These are phyloP conservation scores for Lasioglossum lativentre DNA, from an alignment of 2,888 invertebrate species.

Conservation along the genomic window DNA sequence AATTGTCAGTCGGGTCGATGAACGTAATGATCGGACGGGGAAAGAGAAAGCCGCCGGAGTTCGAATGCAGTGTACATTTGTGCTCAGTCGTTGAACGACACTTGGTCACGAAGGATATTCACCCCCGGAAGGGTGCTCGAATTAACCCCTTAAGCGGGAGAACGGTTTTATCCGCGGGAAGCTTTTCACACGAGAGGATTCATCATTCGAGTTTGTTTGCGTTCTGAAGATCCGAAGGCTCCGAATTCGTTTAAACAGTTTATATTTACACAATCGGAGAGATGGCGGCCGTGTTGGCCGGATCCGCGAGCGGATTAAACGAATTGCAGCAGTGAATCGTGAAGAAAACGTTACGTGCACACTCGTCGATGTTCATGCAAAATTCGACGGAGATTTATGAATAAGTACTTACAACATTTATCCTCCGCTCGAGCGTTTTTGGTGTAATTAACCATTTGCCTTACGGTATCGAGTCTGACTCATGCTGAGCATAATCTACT, in stretches of 20 bases:
- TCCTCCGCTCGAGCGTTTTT: too few species aligned
- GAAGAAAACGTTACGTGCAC: neutral
- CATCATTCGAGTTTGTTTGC: constrained; percentile 23
- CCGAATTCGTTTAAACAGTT: constrained; percentile 14
- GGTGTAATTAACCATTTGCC: too few species aligned
- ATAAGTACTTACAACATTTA: neutral
- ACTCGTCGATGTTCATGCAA: neutral
- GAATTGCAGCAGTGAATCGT: neutral
- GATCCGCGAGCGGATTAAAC: constrained; percentile 1
- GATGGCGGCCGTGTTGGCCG: neutral
- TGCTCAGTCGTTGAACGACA: constrained; percentile 40
- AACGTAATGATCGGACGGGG: neutral
- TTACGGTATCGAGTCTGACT: too few species aligned
- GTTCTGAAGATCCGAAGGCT: neutral
- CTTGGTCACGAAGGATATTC: constrained; percentile 42
- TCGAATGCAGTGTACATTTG: constrained; percentile 39
- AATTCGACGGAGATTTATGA: neutral
- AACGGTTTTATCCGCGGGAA: constrained; percentile 35
- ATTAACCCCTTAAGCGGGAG: constrained; percentile 45
- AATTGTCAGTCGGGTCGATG: constrained; percentile 13
- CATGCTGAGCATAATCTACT: too few species aligned
- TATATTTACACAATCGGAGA: constrained; percentile 5
- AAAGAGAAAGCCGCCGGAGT: neutral
- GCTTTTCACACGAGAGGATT: constrained; percentile 41
- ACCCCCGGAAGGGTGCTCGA: constrained; percentile 36